Base-by-base conservation (phyloP, 2,113 vertebrate genomes). In the Notarius quadriscutis region DNA sequence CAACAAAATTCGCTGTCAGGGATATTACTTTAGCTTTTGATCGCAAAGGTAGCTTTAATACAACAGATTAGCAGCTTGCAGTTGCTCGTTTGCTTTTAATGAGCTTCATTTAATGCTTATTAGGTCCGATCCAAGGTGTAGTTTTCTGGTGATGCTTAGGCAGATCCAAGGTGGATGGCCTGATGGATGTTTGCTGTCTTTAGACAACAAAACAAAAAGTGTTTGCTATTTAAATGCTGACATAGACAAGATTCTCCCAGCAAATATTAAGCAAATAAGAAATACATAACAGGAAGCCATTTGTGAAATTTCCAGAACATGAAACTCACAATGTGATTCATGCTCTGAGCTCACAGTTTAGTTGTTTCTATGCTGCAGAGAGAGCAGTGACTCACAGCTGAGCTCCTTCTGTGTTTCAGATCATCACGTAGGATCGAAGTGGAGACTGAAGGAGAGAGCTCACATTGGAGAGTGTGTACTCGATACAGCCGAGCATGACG, bases 311-410 rank as follows among this genome's bases (percentile, higher is more conserved):
- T 57, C 6, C 63, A 57, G 55, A 50, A 22, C 2, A 53, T 15
- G 20, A 80, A 82, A 60, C 55, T 15, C 71, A 11, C 55, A 9
- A 7, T 53, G 25, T 50, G 60, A 77, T 51, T 63, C 71, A 63
- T 55, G 48, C 50, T 30, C 17, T 0, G 48, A 34, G 63, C 25
- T 30, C 51, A 5, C 41, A 4, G 83, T 55, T 71, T 58, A 8
- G 50, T 30, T 57, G 30, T 58, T 25, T 48, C 65, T 84, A 5
- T 30, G 65, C 3, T 6, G 58, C 25, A 48, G 11, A 71, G 30
- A 41, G 85, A 69, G 85, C 75, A 34, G 60, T 86, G 84, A 86
- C 60, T 86, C 84, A 80, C 84, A 55, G 17, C 62, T 51, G 27
- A 53, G 63, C 27, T 57, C n/a, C 48, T 81, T 86, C 75, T 67